These are phyloP conservation scores for Suillia variegata DNA, from an alignment of 2,888 invertebrate species.

Conservation along the genomic window DNA sequence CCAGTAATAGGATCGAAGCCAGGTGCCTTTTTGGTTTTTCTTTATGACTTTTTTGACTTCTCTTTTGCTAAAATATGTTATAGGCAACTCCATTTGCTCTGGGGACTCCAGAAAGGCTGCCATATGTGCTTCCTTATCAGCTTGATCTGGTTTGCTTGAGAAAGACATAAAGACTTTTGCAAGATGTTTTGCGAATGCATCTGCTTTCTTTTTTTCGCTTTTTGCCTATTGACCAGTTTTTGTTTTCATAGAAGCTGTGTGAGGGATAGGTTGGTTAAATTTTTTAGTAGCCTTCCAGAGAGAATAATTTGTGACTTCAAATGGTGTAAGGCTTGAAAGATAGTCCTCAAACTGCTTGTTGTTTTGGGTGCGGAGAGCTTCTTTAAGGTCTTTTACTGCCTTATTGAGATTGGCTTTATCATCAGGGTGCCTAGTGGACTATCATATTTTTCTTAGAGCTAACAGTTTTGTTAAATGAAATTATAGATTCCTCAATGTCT, in stretches of 20 bases:
- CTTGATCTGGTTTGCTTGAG: no score
- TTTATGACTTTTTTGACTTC: no score
- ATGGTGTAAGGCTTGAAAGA: no score
- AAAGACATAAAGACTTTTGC: not conserved
- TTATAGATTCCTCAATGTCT: no score
- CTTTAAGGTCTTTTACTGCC: not conserved
- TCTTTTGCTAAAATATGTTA: not conserved
- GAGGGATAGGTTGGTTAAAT: not conserved
- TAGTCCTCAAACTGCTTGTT: not conserved
- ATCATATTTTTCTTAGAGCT: conserved; percentile 7
- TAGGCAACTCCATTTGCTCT: not conserved
- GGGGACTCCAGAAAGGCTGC: no score
- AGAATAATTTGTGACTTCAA: no score
- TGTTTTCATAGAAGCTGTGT: not conserved
- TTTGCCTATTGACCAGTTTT: not conserved
- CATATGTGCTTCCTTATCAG: no score
- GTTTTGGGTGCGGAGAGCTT: no score
- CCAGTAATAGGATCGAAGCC: not conserved
- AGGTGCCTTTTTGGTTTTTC: not conserved
- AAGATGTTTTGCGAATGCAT: not conserved
- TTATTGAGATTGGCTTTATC: not conserved
- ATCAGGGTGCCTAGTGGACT: not conserved
- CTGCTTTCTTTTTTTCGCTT: not conserved
- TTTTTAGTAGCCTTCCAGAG: not conserved
- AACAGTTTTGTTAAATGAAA: not conserved